Percentiles rank a stretch among this genome's conserved stretches.
Evolutionary conservation across 23 tunicate species (phyloP).

Genomic region (Clavelina lepadiformis): DNA sequence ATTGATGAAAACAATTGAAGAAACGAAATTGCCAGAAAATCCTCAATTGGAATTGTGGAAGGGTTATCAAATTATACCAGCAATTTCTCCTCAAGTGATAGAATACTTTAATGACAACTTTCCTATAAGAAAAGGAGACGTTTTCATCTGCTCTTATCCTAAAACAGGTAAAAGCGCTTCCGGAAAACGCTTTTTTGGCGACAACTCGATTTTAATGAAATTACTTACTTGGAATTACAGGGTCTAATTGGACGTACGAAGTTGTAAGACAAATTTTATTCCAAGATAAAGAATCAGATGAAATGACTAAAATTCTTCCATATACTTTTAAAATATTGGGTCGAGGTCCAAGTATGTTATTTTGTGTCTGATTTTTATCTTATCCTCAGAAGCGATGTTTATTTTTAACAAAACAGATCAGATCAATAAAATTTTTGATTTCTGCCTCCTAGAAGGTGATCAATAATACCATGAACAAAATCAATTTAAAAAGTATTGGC

Average conservation of each 20-base stretch:
- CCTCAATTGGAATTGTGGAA: too few relatives aligned
- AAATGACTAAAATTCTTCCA: constrained; percentile 5
- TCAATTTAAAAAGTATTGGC: too few relatives aligned
- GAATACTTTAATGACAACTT: constrained; percentile 8
- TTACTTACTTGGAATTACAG: constrained; percentile 3
- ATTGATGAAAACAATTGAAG: too few relatives aligned
- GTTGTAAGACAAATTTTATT: constrained; percentile 26
- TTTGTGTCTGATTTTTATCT: too few relatives aligned
- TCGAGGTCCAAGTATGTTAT: constrained; percentile 5
- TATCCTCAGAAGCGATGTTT: too few relatives aligned
- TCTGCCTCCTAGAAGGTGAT: too few relatives aligned
- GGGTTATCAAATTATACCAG: not conserved
- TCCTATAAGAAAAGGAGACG: constrained; percentile 1
- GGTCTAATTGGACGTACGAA: constrained; percentile 35
- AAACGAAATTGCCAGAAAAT: too few relatives aligned
- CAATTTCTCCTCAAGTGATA: not conserved
- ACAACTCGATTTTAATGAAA: too few relatives aligned
- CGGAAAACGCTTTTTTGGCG: too few relatives aligned
- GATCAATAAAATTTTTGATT: too few relatives aligned
- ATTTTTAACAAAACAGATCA: too few relatives aligned
- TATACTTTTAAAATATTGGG: not conserved
- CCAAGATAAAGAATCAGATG: not conserved
- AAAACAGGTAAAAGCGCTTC: constrained; percentile 34
- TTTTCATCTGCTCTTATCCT: constrained; percentile 18
- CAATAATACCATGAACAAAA: too few relatives aligned